Evolutionary conservation across 2,113 vertebrate genomes (phyloP).

Genomic region (human (Homo sapiens)): GRCh38 chr7:25515001-25515500

Average conservation of each 20-base stretch:
- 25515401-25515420: neutral
- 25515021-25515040: accelerated
- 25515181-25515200: neutral
- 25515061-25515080: neutral
- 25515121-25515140: neutral
- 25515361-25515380: too few species aligned
- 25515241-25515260: neutral
- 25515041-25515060: neutral
- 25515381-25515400: neutral
- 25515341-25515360: neutral
- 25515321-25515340: neutral
- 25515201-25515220: neutral
- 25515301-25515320: neutral
- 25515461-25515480: too few species aligned
- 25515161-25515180: neutral
- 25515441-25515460: neutral
- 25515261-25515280: neutral
- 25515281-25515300: neutral
- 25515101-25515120: neutral
- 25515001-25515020: neutral
- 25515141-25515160: neutral
- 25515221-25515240: neutral
- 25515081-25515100: neutral
- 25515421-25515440: neutral
- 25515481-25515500: neutral